Evolutionary conservation across 2,797 vertebrate species (phyloP), one percentile per base, ranked within the genome.

Genomic region (Streptopelia turtur): DNA sequence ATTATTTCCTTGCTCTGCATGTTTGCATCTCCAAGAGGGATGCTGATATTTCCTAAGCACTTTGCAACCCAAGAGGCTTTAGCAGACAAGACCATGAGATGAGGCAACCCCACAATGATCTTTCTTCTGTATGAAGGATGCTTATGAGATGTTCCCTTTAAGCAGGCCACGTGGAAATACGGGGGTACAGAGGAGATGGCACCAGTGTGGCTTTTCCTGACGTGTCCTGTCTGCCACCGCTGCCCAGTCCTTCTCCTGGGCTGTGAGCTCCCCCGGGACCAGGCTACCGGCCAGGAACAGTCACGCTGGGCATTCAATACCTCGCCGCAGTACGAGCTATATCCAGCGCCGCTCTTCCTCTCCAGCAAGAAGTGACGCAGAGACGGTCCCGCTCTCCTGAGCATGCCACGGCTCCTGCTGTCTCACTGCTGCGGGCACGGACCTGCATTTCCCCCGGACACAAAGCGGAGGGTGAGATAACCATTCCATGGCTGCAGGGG

Each of bases 321-420:
- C 97, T 96, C 15, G 2, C 53, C 30, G 41, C 91, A 52, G 64
- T 16, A 63, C 0, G 6, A 91, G 63, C 64, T 90, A 4, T 64
- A 81, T 74, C 82, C 94, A 85, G 64, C 18, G 3, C 69, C 1
- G 78, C 37, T 71, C 72, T 68, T 95, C 41, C 68, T 93, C 81
- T 82, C 47, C 85, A 89, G 85, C 65, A 95, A 80, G 77, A 85
- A 75, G 81, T 83, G 95, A 45, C 47, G 4, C 75, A 96, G 91
- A 33, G 65, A 61, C 0, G 3, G 80, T 60, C 65, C 64, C 0
- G 0, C 65, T 83, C 93, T 95, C 87, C 93, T 95, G 68, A 97
- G 93, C 96, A 97, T 97, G 49, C 94, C 94, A 95, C 92, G 0
- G 80, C 64, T 91, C 85, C 87, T 52, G 56, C 82, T 70, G 81